phyloP scores from a whole-genome alignment of 2,797 vertebrate species.

The Mico argentatus region DNA sequence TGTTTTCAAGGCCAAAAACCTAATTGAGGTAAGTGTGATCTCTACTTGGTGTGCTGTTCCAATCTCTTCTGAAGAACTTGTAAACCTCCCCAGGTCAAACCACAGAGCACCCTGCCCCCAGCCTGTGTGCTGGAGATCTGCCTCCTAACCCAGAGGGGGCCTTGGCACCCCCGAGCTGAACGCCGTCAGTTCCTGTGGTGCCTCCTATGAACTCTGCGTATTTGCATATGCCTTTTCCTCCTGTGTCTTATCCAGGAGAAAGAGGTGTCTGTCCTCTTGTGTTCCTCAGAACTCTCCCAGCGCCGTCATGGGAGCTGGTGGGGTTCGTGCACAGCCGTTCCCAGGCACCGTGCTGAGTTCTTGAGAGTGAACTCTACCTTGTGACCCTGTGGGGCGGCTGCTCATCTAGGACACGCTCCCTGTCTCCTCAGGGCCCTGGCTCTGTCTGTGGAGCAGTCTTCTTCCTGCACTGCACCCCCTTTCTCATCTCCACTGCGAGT shows the following conservation, averaged over 20 bases:
- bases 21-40: slow-evolving; percentile 92
- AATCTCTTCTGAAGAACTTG: accelerated
- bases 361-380: not conserved
- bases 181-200: accelerated
- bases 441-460: accelerated
- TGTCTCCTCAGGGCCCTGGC: accelerated
- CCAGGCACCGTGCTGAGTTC: accelerated
- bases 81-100: accelerated
- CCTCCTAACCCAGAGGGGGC: not conserved
- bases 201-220: not conserved
- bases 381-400: accelerated
- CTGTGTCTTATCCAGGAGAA: too few species aligned
- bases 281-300: accelerated
- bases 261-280: not conserved
- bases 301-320: accelerated
- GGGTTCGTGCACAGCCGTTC: not conserved
- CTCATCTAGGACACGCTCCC: accelerated
- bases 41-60: not conserved
- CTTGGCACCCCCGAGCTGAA: too few species aligned
- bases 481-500: not conserved
- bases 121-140: too few species aligned
- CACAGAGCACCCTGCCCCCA: accelerated
- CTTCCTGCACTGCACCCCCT: not conserved
- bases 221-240: accelerated
- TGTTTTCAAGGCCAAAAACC: slow-evolving; percentile 95